These are phyloP conservation scores for Austrofundulus limnaeus DNA, from an alignment of 2,113 vertebrate species.

Conservation along the genomic window DNA sequence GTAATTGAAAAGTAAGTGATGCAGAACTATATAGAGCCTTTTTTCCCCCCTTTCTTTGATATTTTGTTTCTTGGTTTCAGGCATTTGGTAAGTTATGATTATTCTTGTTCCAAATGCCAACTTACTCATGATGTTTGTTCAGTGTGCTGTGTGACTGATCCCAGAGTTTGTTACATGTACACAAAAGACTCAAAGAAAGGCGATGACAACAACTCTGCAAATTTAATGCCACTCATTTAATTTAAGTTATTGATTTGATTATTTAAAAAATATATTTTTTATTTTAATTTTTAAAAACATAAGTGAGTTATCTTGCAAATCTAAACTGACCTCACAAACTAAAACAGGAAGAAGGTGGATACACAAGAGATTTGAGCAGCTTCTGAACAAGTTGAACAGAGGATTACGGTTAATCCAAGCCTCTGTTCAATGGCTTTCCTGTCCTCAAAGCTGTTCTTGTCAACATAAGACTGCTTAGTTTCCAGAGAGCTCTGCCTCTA, in stretches of 20 bases:
- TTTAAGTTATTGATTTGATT: conserved; percentile 24
- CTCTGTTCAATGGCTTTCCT: conserved; percentile 66
- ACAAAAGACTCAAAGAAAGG: conserved; percentile 42
- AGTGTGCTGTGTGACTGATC: conserved; percentile 53
- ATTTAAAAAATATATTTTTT: background rate
- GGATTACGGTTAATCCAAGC: conserved; percentile 73
- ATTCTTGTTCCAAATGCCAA: conserved; percentile 56
- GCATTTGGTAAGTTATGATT: conserved; percentile 64
- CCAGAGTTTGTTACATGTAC: conserved; percentile 30
- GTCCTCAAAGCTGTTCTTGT: conserved; percentile 49
- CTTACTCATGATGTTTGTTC: conserved; percentile 63
- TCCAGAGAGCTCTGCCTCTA: conserved; percentile 36
- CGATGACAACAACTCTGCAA: conserved; percentile 28
- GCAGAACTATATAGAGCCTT: conserved; percentile 83
- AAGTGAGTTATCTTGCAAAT: background rate
- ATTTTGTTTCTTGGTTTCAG: conserved; percentile 78
- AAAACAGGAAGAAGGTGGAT: conserved; percentile 43
- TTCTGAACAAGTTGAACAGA: conserved; percentile 53
- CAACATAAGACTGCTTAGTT: conserved; percentile 53
- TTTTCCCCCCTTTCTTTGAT: conserved; percentile 62
- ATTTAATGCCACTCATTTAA: conserved; percentile 14
- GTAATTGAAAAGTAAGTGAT: conserved; percentile 95
- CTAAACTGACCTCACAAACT: conserved; percentile 12
- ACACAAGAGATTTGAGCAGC: conserved; percentile 54
- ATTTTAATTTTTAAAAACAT: background rate